These are phyloP conservation scores for Ecliptopera silaceata DNA, from an alignment of 2,888 invertebrate species.

Conservation along the genomic window DNA sequence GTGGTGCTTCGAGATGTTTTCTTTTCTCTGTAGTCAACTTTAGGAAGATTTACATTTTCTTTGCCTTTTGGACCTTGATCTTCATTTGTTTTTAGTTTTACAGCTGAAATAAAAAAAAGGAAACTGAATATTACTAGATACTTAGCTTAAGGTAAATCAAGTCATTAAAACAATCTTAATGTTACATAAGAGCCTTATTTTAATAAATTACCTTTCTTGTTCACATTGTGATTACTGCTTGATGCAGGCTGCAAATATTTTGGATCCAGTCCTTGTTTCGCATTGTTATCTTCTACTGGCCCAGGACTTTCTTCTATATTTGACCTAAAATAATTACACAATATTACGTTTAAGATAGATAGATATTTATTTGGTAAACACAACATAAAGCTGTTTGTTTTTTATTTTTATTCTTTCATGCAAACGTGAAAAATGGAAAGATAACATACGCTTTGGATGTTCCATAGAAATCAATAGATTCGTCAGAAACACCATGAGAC, in stretches of 20 bases:
- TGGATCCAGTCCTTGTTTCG: conserved; percentile 65
- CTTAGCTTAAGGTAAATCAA: too few relatives aligned
- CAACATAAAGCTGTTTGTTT: too few relatives aligned
- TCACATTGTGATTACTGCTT: conserved; percentile 45
- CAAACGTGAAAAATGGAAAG: too few relatives aligned
- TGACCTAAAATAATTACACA: conserved; percentile 45
- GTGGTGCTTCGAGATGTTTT: conserved; percentile 63
- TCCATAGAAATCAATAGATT: conserved; percentile 73
- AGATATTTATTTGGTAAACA: too few relatives aligned
- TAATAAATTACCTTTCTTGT: conserved; percentile 56
- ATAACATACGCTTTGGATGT: conserved; percentile 68
- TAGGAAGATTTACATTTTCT: conserved; percentile 71
- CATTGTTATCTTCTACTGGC: conserved; percentile 43
- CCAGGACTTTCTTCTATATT: conserved; percentile 66
- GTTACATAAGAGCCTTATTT: too few relatives aligned
- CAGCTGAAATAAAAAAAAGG: conserved; percentile 40
- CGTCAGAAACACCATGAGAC: conserved; percentile 60
- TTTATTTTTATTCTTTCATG: too few relatives aligned
- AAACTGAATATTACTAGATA: background rate
- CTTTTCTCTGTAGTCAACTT: conserved; percentile 74
- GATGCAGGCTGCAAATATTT: conserved; percentile 69
- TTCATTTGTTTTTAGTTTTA: conserved; percentile 40
- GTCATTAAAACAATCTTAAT: too few relatives aligned
- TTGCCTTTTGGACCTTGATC: conserved; percentile 55
- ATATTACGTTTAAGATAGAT: too few relatives aligned